These are phyloP conservation scores for Meloidogyne hapla DNA, from an alignment of 1,140 invertebrate genomes.

Conservation along the genomic window DNA sequence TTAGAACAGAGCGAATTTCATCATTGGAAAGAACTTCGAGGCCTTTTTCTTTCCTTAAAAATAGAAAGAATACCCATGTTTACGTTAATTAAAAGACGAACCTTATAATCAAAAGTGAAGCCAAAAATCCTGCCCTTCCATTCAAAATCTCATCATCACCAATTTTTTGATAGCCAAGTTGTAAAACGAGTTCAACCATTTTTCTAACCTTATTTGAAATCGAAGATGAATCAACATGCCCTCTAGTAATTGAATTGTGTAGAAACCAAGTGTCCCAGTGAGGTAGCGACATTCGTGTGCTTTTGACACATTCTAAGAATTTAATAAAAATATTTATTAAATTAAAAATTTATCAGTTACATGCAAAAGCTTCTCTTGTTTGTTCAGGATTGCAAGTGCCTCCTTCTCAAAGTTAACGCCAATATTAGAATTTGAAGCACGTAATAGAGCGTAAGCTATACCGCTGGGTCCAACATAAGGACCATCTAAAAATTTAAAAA, in stretches of 20 bases:
- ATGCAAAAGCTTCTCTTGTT: constrained; percentile 5
- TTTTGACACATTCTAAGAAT: constrained; percentile 36
- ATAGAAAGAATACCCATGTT: neutral
- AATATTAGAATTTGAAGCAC: constrained; percentile 1
- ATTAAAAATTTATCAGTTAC: constrained; percentile 1
- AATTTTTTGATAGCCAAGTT: constrained; percentile 40
- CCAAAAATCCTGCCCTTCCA: constrained; percentile 44
- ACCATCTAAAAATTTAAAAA: constrained; percentile 26
- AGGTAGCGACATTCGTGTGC: constrained; percentile 34
- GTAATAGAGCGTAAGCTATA: constrained; percentile 30
- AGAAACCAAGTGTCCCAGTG: constrained; percentile 36
- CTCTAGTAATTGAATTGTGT: constrained; percentile 36
- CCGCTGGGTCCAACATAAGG: too few species aligned
- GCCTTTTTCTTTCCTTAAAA: constrained; percentile 45
- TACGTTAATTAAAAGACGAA: constrained; percentile 1
- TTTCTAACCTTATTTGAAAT: neutral
- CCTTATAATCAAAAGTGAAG: constrained; percentile 28
- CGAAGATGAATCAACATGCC: constrained; percentile 2
- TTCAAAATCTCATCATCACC: constrained; percentile 48
- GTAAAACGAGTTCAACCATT: constrained; percentile 27
- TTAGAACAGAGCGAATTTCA: constrained; percentile 37
- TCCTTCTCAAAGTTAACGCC: constrained; percentile 3
- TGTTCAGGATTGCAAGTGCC: neutral
- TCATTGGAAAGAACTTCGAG: constrained; percentile 26
- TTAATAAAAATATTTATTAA: too few species aligned